Base-by-base conservation (phyloP, 2,888 invertebrate species). In the Pogonocherus hispidulus region DNA sequence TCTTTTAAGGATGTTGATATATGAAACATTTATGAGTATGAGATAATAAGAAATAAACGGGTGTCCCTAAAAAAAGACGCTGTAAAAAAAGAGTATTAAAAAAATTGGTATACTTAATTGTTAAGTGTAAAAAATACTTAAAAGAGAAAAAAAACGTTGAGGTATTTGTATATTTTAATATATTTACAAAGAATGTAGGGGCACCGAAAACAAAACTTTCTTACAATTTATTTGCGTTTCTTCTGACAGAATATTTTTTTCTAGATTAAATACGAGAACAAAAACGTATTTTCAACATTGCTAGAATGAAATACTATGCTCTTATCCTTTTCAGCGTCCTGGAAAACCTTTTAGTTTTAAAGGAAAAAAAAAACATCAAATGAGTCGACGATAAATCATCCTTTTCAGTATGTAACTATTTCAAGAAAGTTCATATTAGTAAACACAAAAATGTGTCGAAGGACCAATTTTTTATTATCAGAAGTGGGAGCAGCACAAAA, bases 121-220 rank as follows among this genome's bases (percentile, higher is more conserved):
- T 32, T 67, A 67, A 70, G 64, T 71, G 72, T 44, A 67, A 70
- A 74, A 71, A 72, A 68, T 65, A 66, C 60, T 62, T 44, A 6
- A 60, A n/a, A n/a, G 14, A 60, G 49, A 49, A 60, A 71, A 73
- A 73, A 69, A 70, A 66, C 47, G 64, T 73, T 73, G 41, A 73
- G 67, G 68, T 66, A 72, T 74, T 75, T 78, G 76, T 77, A 77
- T 78, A 78, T 78, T 79, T 79, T 77, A 78, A 70, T 77, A 78
- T 76, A 75, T 75, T 76, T 72, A 71, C 70, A 75, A 76, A 71
- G 62, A 66, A 71, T 51, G 64, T n/a, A 66, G 75, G 77, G 78
- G 72, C 70, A 76, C 71, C 73, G 69, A 76, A 73, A 76, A 77
- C 75, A 76, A 70, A 63, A 47, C 59, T 37, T 49, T 66, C 62